Conservation (phyloP, 2,888 invertebrate genomes). For the Acronicta alni region DNA sequence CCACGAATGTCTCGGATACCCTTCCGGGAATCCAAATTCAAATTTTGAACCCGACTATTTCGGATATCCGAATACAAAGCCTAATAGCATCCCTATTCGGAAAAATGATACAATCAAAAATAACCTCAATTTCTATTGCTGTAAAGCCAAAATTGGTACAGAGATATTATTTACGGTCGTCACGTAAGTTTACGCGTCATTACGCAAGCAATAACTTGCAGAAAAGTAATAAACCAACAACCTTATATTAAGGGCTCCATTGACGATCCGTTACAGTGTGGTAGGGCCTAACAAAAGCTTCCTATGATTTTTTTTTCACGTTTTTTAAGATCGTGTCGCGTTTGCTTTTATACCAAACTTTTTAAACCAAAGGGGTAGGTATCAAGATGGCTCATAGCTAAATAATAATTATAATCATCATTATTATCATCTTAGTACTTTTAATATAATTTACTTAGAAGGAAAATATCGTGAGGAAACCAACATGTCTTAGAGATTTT, state of each 20-base stretch:
- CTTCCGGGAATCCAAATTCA: constrained; percentile 43
- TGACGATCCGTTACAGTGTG: constrained; percentile 37
- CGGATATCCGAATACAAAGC: constrained; percentile 41
- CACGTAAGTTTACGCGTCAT: constrained; percentile 70
- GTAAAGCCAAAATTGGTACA: constrained; percentile 58
- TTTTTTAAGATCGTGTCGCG: constrained; percentile 46
- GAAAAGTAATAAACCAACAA: constrained; percentile 67
- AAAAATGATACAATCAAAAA: constrained; percentile 48
- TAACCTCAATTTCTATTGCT: constrained; percentile 45
- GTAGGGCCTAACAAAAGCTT: constrained; percentile 17
- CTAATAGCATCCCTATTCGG: constrained; percentile 47
- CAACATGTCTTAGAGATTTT: too few relatives aligned
- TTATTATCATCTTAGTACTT: too few relatives aligned
- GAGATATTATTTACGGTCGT: constrained; percentile 58
- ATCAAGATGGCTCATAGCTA: too few relatives aligned
- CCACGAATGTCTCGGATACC: constrained; percentile 34
- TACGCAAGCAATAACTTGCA: constrained; percentile 71
- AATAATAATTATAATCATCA: too few relatives aligned
- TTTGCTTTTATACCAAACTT: constrained; percentile 25
- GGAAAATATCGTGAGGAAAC: too few relatives aligned
- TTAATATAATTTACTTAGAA: too few relatives aligned
- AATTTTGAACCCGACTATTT: constrained; percentile 40
- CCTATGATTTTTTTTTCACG: constrained; percentile 20
- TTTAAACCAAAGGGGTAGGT: too few relatives aligned
- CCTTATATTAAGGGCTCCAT: constrained; percentile 58